A percentile compares a stretch with the other conserved stretches of the same genome.
phyloP scores from a whole-genome alignment of 2,797 vertebrate genomes.

The Orientallactaga sibirica region DNA sequence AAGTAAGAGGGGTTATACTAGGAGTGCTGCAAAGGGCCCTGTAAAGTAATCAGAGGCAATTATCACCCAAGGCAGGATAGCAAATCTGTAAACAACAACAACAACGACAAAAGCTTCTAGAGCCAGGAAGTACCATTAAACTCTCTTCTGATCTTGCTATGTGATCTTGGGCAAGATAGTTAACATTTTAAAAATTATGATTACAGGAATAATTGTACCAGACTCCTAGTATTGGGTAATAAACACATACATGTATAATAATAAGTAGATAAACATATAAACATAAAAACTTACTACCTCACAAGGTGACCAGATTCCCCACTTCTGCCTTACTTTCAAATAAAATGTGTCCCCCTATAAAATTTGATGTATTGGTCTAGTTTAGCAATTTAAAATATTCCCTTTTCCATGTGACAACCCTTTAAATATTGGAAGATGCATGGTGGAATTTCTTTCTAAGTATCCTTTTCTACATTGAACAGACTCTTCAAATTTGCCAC shows the following conservation, averaged over 20 bases:
- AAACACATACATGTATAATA: not conserved
- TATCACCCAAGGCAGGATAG: not conserved
- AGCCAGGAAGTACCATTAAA: not conserved
- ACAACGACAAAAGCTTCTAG: not conserved
- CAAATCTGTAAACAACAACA: too few species aligned
- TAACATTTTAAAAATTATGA: constrained; percentile 68
- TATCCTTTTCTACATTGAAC: not conserved
- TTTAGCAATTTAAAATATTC: not conserved
- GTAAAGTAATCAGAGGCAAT: not conserved
- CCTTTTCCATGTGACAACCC: not conserved
- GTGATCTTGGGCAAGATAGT: constrained; percentile 58
- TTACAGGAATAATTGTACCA: not conserved
- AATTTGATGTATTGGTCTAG: not conserved
- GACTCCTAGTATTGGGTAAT: not conserved
- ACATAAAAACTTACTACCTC: not conserved
- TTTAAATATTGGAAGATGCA: constrained; percentile 45
- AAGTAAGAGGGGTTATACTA: not conserved
- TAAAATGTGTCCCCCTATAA: constrained; percentile 3
- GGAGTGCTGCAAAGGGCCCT: constrained; percentile 25
- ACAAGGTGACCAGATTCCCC: not conserved
- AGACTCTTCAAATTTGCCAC: not conserved
- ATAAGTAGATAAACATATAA: not conserved
- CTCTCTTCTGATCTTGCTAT: not conserved
- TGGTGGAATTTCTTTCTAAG: constrained; percentile 24
- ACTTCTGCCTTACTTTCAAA: not conserved